Evolutionary conservation across 2,113 vertebrate genomes (phyloP), one percentile per base, ranked within the genome.

Genomic region (Pseudonaja textilis): DNA sequence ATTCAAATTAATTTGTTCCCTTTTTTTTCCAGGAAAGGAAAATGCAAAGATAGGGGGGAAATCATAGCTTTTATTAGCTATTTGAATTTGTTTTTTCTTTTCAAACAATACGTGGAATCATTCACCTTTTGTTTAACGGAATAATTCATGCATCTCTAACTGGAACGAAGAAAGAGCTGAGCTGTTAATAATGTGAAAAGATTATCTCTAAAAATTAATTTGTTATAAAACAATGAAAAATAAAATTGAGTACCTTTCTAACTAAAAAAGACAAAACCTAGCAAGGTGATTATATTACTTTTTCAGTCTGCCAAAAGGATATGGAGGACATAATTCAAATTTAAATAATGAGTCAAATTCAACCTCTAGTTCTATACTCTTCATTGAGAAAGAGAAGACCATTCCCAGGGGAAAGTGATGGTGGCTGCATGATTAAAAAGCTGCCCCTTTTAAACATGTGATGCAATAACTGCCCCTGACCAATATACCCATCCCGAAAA

Each of bases 71-170:
- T 95, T 93, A 88, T 59, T 95, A 96, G 95, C 96, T 95, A 95
- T 92, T 39, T 95, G 94, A 94, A 91, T 94, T 93, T 87, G 93
- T 87, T 26, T 89, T 89, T 85, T 25, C 89, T 94, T 92, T 95
- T 93, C 50, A 45, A 81, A 90, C 93, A 93, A 89, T 2, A 90
- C 25, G 90, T 55, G 0, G 95, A 95, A 88, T 89, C 91, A 69
- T 95, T 92, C 93, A 89, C 96, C 97, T 96, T 97, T 96, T 97
- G 94, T 97, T 95, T 95, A 94, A 69, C 59, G 45, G 92, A 93
- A 95, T 94, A 94, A 95, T 95, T 94, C 50, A 95, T 85, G 94
- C 89, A 56, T 95, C 92, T 96, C 92, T 94, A 93, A 95, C 64
- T 93, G 4, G 57, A 7, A 9, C 89, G 92, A 93, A 90, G 95